Evolutionary conservation across 30 jellyfish, hydroid and myxozoan genomes (phyloP).

Genomic region (Aurelia aurita): DNA sequence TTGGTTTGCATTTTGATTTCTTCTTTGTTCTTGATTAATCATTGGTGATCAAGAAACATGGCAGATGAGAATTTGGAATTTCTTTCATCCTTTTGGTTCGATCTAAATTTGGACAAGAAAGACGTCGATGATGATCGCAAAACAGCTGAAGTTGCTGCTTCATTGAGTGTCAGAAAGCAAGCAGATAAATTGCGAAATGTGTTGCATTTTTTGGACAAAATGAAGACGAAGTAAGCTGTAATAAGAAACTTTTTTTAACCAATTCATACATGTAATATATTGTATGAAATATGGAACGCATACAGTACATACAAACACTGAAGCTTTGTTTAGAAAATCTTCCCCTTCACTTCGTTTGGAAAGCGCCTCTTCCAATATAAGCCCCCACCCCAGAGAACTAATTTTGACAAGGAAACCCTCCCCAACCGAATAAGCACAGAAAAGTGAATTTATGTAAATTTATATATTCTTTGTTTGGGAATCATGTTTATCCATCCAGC

Average conservation of each 20-base stretch:
- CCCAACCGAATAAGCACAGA: too few species aligned
- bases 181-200: conserved; percentile 65
- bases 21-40: too few species aligned
- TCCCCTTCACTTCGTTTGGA: too few species aligned
- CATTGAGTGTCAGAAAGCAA: conserved; percentile 24
- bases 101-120: neutral
- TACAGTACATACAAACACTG: neutral
- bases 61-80: conserved; percentile 36
- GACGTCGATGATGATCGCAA: neutral
- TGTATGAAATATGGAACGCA: neutral
- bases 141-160: neutral
- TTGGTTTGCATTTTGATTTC: too few species aligned
- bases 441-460: too few species aligned
- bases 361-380: too few species aligned
- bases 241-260: neutral
- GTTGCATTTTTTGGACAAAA: conserved; percentile 16
- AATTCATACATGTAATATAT: neutral
- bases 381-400: too few species aligned
- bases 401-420: too few species aligned
- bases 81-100: neutral
- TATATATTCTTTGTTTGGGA: too few species aligned
- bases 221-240: conserved; percentile 25
- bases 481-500: too few species aligned
- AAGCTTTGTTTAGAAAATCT: neutral
- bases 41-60: conserved; percentile 9